Evolutionary conservation across 2,888 invertebrate species (phyloP).

Genomic region (Seira ritae): DNA sequence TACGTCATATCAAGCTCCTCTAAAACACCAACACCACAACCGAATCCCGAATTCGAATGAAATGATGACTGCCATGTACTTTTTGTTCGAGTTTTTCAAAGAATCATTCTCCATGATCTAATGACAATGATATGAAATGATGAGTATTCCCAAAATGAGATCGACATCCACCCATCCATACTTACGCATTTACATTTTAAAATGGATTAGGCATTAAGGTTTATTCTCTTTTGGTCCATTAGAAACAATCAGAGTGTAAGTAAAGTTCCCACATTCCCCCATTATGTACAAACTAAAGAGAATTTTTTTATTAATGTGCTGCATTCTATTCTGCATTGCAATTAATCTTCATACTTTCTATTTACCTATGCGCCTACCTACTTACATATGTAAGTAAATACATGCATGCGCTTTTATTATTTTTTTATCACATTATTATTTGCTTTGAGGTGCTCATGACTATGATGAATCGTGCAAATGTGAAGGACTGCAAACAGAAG

Average conservation of each 20-base stretch:
- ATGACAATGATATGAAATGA: conserved; percentile 30
- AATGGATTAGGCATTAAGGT: conserved; percentile 24
- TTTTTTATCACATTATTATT: background rate
- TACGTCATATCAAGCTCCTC: conserved; percentile 48
- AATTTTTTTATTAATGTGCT: conserved; percentile 16
- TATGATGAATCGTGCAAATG: background rate
- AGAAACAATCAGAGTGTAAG: background rate
- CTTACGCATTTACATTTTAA: background rate
- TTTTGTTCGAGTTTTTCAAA: background rate
- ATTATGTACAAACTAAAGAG: background rate
- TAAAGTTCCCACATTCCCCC: background rate
- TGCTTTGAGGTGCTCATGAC: background rate
- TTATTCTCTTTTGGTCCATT: no score
- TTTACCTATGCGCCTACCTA: background rate
- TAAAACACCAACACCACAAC: no score
- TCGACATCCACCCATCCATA: conserved; percentile 38
- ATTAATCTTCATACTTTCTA: conserved; percentile 8
- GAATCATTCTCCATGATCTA: conserved; percentile 18
- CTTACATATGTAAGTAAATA: no score
- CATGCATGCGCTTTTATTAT: background rate
- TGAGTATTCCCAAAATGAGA: conserved; percentile 40
- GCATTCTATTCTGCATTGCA: background rate
- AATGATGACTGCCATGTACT: conserved; percentile 27
- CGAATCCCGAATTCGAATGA: no score
- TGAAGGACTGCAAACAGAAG: conserved; percentile 4